Evolutionary conservation across 2,888 invertebrate genomes (phyloP).

Genomic region (Palloptera scutellata): DNA sequence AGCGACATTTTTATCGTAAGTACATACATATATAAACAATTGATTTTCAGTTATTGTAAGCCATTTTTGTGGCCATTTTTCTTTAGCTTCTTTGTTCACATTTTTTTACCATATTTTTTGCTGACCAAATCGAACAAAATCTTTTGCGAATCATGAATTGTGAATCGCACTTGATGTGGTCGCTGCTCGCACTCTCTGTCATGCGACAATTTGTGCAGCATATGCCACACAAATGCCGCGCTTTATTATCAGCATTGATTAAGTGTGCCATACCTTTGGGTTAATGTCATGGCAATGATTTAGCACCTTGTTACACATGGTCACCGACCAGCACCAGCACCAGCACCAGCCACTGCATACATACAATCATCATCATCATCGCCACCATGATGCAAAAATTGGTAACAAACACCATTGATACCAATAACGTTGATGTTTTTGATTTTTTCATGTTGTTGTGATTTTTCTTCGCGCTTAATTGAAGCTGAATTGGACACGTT

Average conservation of each 20-base stretch:
- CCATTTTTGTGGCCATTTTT: conserved; percentile 5
- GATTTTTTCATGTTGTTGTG: background rate
- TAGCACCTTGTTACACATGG: conserved; percentile 59
- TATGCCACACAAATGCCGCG: background rate
- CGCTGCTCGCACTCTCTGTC: background rate
- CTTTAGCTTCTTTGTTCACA: background rate
- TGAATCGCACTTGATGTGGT: background rate
- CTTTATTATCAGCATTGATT: conserved; percentile 52
- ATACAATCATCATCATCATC: too few relatives aligned
- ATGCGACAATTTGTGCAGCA: conserved; percentile 21
- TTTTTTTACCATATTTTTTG: conserved; percentile 9
- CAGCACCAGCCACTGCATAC: conserved; percentile 7
- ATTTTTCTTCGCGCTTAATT: conserved; percentile 41
- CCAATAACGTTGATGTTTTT: too few relatives aligned
- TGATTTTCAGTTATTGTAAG: conserved; percentile 19
- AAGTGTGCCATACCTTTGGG: conserved; percentile 62
- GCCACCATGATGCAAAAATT: conserved; percentile 12
- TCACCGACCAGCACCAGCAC: conserved; percentile 40
- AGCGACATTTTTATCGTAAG: conserved; percentile 17
- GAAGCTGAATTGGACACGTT: conserved; percentile 43
- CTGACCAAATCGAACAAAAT: background rate
- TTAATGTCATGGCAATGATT: conserved; percentile 63
- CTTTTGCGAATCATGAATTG: too few relatives aligned
- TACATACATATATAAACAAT: conserved; percentile 18
- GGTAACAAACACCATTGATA: too few relatives aligned